Evolutionary conservation across 1,140 invertebrate genomes (phyloP).

Genomic region (Goniozus legneri): DNA sequence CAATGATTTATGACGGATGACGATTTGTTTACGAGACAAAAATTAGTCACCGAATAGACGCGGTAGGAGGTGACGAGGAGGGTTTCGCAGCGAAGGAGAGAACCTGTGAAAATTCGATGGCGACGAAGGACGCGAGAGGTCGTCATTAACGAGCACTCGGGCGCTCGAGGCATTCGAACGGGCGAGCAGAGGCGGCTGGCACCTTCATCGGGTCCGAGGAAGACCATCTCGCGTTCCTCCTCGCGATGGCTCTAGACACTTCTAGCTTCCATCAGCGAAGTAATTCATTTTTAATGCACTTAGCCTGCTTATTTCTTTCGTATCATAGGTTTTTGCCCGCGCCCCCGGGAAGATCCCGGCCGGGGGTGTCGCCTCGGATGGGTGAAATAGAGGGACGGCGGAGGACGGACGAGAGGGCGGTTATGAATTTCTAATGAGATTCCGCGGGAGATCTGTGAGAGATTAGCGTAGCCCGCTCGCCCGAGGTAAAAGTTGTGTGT

Average conservation of each 20-base stretch:
- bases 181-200: not conserved
- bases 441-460: conserved; percentile 53
- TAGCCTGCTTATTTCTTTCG: conserved; percentile 56
- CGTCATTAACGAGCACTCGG: too few relatives aligned
- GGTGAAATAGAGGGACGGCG: conserved; percentile 11
- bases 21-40: too few relatives aligned
- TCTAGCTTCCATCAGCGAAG: conserved; percentile 55
- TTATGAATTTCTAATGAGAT: conserved; percentile 58
- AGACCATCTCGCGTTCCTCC: too few relatives aligned
- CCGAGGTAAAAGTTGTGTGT: conserved; percentile 36
- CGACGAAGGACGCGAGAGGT: too few relatives aligned
- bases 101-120: too few relatives aligned
- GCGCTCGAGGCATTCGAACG: too few relatives aligned
- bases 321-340: conserved; percentile 46
- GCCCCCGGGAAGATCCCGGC: conserved; percentile 21
- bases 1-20: too few relatives aligned
- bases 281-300: conserved; percentile 58
- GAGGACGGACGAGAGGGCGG: conserved; percentile 36
- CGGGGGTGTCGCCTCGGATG: conserved; percentile 13
- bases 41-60: too few relatives aligned
- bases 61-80: too few relatives aligned
- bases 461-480: conserved; percentile 43
- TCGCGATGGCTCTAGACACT: conserved; percentile 43
- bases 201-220: too few relatives aligned
- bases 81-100: too few relatives aligned